Evolutionary conservation across 2,888 invertebrate species (phyloP), one percentile per base, ranked within the genome.

Genomic region (Sisyra terminalis): DNA sequence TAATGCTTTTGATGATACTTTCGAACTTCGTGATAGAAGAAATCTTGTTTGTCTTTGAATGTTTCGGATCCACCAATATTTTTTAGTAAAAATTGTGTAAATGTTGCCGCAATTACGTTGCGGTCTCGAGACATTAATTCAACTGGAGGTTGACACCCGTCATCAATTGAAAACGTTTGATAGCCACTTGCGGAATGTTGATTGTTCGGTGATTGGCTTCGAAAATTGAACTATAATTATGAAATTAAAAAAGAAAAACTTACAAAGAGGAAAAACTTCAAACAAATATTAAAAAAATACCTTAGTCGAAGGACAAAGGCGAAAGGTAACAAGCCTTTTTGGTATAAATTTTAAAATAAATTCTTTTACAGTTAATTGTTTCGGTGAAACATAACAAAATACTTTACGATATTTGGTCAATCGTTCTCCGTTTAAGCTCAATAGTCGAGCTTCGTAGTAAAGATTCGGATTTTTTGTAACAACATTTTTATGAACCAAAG

Each of bases 1-100:
- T 85, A 79, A 57, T 86, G 83, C 45, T 86, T 86, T 51, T 84
- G 76, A 64, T 92, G 90, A 52, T 78, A 80, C 54, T 85, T 84
- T 50, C 92, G 71, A 24, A 80, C 70, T 60, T 78, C 77, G 54
- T 77, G 76, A 55, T 77, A 74, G 57, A 78, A 78, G 56, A 77
- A 78, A 53, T 81, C 80, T 52, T 77, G 77, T 53, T 79, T 79
- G 57, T 77, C 78, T 69, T 89, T 88, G 58, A 94, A 93, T 9
- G 89, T 85, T 63, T 93, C 93, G 37, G 90, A 92, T 2, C 93
- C 93, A 40, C 92, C 93, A 60, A 90, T 90, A 66, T 92, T 92
- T 65, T 88, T 88, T 24, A 90, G 66, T 49, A 93, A 71, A 58
- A 92, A 87, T 57, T 87, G 81, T 2, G 90, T 86, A 63, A 89